A percentile compares a stretch with the other conserved stretches of the same genome.
These are phyloP conservation scores for Parnassius smintheus DNA, from an alignment of 2,888 invertebrate genomes.

Conservation along the genomic window DNA sequence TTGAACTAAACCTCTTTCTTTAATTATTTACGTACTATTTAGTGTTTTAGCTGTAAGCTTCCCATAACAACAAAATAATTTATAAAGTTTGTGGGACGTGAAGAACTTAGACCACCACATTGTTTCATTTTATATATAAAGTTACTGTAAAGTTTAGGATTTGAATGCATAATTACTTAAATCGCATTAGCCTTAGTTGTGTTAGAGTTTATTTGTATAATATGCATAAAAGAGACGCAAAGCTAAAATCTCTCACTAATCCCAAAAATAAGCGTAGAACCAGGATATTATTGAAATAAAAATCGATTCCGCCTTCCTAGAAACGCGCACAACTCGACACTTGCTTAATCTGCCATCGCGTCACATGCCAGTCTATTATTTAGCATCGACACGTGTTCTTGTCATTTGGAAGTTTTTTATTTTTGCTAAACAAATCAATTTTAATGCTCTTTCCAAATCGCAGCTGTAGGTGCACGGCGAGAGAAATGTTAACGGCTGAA, in stretches of 20 bases:
- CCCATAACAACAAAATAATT: no score
- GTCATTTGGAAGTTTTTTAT: conserved; percentile 43
- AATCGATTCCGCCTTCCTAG: conserved; percentile 65
- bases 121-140: no score
- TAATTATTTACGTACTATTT: no score
- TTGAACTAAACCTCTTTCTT: no score
- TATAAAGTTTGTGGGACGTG: no score
- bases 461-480: conserved; percentile 1
- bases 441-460: background rate
- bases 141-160: no score
- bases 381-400: conserved; percentile 65
- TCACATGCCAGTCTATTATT: conserved; percentile 64
- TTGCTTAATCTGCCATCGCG: conserved; percentile 72
- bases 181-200: no score
- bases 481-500: background rate
- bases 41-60: no score
- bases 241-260: conserved; percentile 47
- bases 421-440: conserved; percentile 22
- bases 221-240: conserved; percentile 34
- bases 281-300: conserved; percentile 37
- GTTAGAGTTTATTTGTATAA: no score
- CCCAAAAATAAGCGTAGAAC: conserved; percentile 56
- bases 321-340: conserved; percentile 59
- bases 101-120: no score
- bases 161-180: no score